phyloP scores from a whole-genome alignment of 2,888 invertebrate genomes.

The Plagodis pulveraria region DNA sequence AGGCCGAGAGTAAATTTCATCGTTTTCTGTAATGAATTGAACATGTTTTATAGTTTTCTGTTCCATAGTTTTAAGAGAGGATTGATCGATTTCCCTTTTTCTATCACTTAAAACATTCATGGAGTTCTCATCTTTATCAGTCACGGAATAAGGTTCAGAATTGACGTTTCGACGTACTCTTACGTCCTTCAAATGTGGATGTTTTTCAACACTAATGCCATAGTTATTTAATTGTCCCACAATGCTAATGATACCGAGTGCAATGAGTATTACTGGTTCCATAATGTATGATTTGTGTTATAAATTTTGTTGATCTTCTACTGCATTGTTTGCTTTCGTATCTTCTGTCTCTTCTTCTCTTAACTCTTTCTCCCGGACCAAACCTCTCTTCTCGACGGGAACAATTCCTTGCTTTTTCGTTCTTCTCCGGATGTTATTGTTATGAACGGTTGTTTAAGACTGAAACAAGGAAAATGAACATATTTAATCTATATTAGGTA shows the following conservation, averaged over 20 bases:
- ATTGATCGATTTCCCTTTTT: neutral
- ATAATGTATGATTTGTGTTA: conserved; percentile 9
- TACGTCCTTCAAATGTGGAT: conserved; percentile 42
- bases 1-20: conserved; percentile 1
- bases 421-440: too few species aligned
- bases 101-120: neutral
- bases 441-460: too few species aligned
- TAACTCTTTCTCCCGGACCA: neutral
- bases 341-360: neutral
- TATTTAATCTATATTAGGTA: too few species aligned
- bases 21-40: neutral
- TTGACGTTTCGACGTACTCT: conserved; percentile 42
- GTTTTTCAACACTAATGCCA: conserved; percentile 42
- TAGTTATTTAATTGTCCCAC: conserved; percentile 43
- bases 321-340: neutral
- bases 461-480: too few species aligned
- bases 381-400: too few species aligned
- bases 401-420: too few species aligned
- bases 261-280: conserved; percentile 15
- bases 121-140: neutral
- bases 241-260: conserved; percentile 1
- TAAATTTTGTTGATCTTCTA: neutral
- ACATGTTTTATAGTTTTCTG: neutral
- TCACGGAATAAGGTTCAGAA: neutral
- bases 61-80: neutral